Evolutionary conservation across 2,888 invertebrate species (phyloP), one percentile per base, ranked within the genome.

Genomic region (Cetonia aurata): DNA sequence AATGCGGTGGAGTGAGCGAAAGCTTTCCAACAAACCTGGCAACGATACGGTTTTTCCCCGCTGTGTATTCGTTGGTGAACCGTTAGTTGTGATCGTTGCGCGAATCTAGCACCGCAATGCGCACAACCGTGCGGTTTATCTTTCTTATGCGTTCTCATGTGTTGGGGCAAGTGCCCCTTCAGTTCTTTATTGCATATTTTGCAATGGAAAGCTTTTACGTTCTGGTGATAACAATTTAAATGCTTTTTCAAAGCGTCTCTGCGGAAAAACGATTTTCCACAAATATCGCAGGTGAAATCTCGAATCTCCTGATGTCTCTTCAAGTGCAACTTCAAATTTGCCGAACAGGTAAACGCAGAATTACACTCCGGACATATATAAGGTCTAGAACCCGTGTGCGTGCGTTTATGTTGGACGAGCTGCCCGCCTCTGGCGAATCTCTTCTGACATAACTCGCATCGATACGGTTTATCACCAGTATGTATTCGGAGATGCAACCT

Each of bases 1-100:
- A 95, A 86, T 0, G 94, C 95, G 12, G 94, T 95, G 0, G 94
- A 94, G 83, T 95, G 95, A 0, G 94, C 91, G 81, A 95, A 96
- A 0, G 91, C 89, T 74, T 91, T 90, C 85, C 90, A 88, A 81
- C 94, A 94, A 69, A 95, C 94, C 77, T 91, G 90, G 83, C 96
- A 96, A 15, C 90, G 87, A 80, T 94, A 96, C 0, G 96, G 96
- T 66, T 93, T 88, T 75, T 91, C 94, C 0, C 95, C 95, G 0
- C 93, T 92, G 80, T 96, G 96, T n/a, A 91, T 92, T 13, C 95
- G 87, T 80, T 91, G 91, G 77, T 96, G 95, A 0, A 95, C 95
- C 10, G 91, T 94, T 74, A 94, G 83, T 80, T 96, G 95, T 0
- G 94, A 94, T 72, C 93, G 91, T 80, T 95, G 95, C 0, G 93